Percentiles rank a stretch among this genome's conserved stretches.
Conservation (phyloP, 2,888 invertebrate species). For the Ophion slaviceki region DNA sequence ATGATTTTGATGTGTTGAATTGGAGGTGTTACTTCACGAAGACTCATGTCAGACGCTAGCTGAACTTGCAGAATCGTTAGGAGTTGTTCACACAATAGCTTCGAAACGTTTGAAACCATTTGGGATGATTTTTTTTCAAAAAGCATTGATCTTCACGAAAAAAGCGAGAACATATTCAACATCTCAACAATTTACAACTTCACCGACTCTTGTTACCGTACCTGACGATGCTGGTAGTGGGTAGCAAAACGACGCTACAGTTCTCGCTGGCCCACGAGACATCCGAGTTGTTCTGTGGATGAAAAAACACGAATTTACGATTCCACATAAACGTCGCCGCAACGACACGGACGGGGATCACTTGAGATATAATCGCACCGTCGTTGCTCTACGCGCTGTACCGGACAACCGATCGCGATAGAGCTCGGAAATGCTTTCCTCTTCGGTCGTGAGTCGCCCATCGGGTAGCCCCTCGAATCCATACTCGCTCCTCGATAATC, state of each 20-base stretch:
- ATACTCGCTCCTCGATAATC: too few species aligned
- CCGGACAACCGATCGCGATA: constrained; percentile 20
- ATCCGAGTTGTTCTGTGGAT: too few species aligned
- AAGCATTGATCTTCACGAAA: too few species aligned
- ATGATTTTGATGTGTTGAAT: too few species aligned
- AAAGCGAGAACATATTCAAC: not conserved
- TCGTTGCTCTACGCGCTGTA: not conserved
- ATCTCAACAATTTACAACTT: not conserved
- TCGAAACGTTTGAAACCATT: too few species aligned
- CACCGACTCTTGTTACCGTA: not conserved
- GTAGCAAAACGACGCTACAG: constrained; percentile 38
- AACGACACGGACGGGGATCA: not conserved
- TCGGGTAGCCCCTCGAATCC: too few species aligned
- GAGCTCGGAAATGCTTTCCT: constrained; percentile 24
- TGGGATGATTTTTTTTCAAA: too few species aligned
- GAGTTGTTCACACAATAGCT: too few species aligned
- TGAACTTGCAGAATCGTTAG: too few species aligned
- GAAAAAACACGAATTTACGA: not conserved
- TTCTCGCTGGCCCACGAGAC: not conserved
- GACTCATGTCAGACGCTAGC: too few species aligned
- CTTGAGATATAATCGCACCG: not conserved
- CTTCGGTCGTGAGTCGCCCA: too few species aligned
- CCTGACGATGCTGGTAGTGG: constrained; percentile 3
- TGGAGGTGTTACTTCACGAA: too few species aligned
- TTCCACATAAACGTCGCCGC: not conserved